Conservation (phyloP, 2,113 vertebrate genomes). For the Thymallus thymallus region DNA sequence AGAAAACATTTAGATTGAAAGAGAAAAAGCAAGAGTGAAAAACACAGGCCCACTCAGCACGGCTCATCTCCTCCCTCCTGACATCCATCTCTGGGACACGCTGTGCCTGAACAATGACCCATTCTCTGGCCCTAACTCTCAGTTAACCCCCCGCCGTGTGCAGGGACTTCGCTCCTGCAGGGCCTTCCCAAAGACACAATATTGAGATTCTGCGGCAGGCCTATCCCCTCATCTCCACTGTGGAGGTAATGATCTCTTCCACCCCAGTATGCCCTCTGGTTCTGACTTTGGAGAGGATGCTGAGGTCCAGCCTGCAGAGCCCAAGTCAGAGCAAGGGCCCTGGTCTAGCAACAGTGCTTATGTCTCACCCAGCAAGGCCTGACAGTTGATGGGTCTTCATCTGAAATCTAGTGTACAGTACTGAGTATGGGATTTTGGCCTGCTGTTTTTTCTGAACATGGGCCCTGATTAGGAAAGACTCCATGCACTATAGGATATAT, state of each 20-base stretch:
- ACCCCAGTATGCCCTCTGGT: not conserved
- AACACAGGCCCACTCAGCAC: not conserved
- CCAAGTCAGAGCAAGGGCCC: not conserved
- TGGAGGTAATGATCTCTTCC: slow-evolving; percentile 2
- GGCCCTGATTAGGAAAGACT: too few species aligned
- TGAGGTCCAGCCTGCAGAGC: not conserved
- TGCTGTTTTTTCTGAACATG: not conserved
- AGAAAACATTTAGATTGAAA: too few species aligned
- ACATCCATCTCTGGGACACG: not conserved
- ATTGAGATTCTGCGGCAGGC: slow-evolving; percentile 3
- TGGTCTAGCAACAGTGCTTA: not conserved
- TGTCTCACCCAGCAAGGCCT: not conserved
- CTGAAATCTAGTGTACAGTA: not conserved
- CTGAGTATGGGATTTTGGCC: not conserved
- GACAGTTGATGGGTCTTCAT: not conserved
- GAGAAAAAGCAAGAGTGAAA: not conserved
- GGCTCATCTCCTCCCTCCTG: slow-evolving; percentile 1
- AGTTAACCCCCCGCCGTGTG: not conserved
- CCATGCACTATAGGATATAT: too few species aligned
- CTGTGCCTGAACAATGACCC: slow-evolving; percentile 7
- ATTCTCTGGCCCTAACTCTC: slow-evolving; percentile 11
- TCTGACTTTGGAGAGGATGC: not conserved
- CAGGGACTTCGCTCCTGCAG: not conserved
- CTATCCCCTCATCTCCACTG: not conserved
- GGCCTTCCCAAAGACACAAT: slow-evolving; percentile 15